Evolutionary conservation across 2,113 vertebrate genomes (phyloP), one percentile per base, ranked within the genome.

Genomic region (Salvelinus sp.): DNA sequence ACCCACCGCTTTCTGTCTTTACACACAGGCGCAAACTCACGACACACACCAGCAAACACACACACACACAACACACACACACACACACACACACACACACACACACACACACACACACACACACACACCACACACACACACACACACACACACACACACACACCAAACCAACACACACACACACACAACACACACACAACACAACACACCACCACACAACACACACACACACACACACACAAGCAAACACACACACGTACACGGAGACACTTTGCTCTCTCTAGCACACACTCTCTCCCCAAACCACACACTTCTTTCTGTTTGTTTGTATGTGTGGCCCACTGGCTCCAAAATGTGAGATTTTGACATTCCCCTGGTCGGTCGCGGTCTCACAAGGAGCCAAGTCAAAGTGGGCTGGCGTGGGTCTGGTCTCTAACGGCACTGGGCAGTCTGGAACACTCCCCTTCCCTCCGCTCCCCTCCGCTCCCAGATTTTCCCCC

Each of bases 361-460:
- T 89, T 85, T 87, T 65, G 3, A 87, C 83, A 83, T 82, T 86
- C 77, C 76, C 38, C 38, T 23, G 2, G 20, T 25, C 9, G 20
- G 22, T 63, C 9, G n/a, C 14, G 71, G 70, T 75, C 57, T 3
- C 72, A 74, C 73, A 64, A 4, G 66, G 62, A 80, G 71, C 80
- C 66, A 72, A 72, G 28, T 74, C 33, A 66, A 75, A 48, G 69
- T 0, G 44, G 70, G 54, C 48, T 50, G 48, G 13, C 48, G 13
- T 54, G 50, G 50, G 50, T 54, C 48, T 54, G 77, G 75, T 54
- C 71, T 67, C 75, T 68, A 72, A 48, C 27, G 20, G 74, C 67
- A 62, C 66, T 75, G 73, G 81, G 73, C 16, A 4, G 4, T 70
- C 60, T 78, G 77, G 81, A 81, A 4, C 20, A 66, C 54, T 58